phyloP scores from a whole-genome alignment of 2,797 vertebrate genomes.

The Natrix natrix region DNA sequence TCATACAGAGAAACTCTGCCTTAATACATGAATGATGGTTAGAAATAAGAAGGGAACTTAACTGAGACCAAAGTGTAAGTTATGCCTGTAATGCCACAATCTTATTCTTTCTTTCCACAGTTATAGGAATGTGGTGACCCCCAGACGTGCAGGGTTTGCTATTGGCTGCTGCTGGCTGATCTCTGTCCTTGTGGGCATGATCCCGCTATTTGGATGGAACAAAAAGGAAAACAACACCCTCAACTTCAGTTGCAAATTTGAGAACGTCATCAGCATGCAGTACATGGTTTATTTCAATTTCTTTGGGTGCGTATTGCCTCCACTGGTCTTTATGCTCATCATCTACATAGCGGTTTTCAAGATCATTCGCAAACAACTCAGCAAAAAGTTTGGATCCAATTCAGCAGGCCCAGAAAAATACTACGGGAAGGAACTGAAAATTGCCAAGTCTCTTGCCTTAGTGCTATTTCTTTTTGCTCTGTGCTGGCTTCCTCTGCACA shows the following conservation, averaged over 20 bases:
- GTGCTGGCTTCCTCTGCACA: slow-evolving; percentile 96
- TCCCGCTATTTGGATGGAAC: slow-evolving; percentile 97
- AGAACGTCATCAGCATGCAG: slow-evolving; percentile 96
- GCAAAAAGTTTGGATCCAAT: slow-evolving; percentile 83
- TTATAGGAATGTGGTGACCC: slow-evolving; percentile 90
- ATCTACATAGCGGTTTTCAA: slow-evolving; percentile 97
- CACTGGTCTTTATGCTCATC: slow-evolving; percentile 88
- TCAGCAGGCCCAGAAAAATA: slow-evolving; percentile 89
- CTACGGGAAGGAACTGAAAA: slow-evolving; percentile 94
- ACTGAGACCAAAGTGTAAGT: neutral
- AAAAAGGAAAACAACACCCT: neutral
- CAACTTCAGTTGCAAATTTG: slow-evolving; percentile 78
- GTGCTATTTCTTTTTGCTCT: slow-evolving; percentile 91
- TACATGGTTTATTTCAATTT: slow-evolving; percentile 99
- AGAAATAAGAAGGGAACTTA: neutral
- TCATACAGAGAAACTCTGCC: neutral
- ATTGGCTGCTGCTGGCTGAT: slow-evolving; percentile 90
- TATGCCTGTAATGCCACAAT: neutral
- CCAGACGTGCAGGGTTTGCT: slow-evolving; percentile 81
- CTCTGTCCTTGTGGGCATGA: slow-evolving; percentile 91
- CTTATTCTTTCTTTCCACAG: slow-evolving; percentile 64
- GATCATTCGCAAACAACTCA: slow-evolving; percentile 95
- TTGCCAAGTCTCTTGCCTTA: slow-evolving; percentile 92
- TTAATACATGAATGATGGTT: neutral
- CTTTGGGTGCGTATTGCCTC: slow-evolving; percentile 93